Base-by-base conservation (phyloP, 2,113 vertebrate genomes). In the Alligator mississippiensis region DNA sequence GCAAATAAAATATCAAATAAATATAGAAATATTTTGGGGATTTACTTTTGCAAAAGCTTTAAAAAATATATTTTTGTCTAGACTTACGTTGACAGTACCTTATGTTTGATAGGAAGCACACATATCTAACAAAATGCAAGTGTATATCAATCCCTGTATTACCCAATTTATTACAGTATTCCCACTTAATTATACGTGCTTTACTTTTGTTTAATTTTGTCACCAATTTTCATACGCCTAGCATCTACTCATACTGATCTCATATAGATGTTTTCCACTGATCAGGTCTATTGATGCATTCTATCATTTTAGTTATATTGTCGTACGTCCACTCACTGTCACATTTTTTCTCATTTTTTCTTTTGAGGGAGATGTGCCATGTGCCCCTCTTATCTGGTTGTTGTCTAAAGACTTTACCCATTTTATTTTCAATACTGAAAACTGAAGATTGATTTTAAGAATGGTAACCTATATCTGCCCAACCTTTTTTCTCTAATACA, bases 291-390 rank as follows among this genome's bases (percentile, higher is more conserved):
- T 85, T 95, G 93, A 87, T 66, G 72, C 77, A 82, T 78, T 28
- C 34, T 68, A 54, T 90, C 1, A 0, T 93, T 97, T 91, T 85
- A 38, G 68, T 90, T 87, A 62, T 78, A 12, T 1, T 78, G 47
- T 77, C 86, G 92, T 89, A 78, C 4, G 68, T 85, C 72, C 80
- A 91, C 85, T 93, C 83, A 93, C 66, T 78, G 93, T 96, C 90
- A 96, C 55, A 72, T 89, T 96, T 76, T 94, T 93, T 80, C 54
- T 62, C 93, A 92, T 60, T 70, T 61, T 12, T 83, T 57, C 28
- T 78, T 55, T 74, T 57, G 27, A 28, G 61, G 57, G 74, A 66
- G 68, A 17, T 75, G 68, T 55, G 19, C 70, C 57, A 61, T 78
- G 30, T 83, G 80, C 55, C 85, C 22, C 75, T 70, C 58, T 93